These are phyloP conservation scores for Orbicella faveolata DNA, from an alignment of 64 coral and sea anemone genomes.

Conservation along the genomic window DNA sequence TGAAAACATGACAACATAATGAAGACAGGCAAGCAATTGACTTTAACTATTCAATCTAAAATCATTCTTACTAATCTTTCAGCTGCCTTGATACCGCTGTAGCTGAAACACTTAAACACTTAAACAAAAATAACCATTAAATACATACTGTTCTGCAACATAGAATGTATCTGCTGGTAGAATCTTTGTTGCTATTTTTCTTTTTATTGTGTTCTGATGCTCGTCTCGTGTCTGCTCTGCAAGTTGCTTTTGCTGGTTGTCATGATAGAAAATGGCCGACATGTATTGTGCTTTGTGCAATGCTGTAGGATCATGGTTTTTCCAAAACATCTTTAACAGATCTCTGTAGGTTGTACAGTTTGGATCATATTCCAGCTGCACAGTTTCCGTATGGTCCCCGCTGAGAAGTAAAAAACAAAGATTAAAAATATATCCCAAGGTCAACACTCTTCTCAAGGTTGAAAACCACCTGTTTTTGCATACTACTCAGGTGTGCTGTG, in stretches of 20 bases:
- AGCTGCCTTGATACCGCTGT: not conserved
- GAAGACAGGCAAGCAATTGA: too few relatives aligned
- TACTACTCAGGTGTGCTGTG: too few relatives aligned
- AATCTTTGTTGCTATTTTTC: constrained; percentile 85
- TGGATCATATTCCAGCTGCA: constrained; percentile 92
- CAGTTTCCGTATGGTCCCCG: constrained; percentile 95
- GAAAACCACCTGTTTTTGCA: too few relatives aligned
- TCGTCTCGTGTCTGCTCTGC: constrained; percentile 76
- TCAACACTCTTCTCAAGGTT: not conserved
- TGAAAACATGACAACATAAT: too few relatives aligned
- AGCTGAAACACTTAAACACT: not conserved
- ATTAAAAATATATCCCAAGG: not conserved
- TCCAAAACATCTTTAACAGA: constrained; percentile 84
- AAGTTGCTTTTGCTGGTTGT: constrained; percentile 78
- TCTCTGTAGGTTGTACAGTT: constrained; percentile 77
- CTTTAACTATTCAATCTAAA: too few relatives aligned
- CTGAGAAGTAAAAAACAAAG: constrained; percentile 30
- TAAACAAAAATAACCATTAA: not conserved
- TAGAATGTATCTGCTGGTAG: constrained; percentile 88
- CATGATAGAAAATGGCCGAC: constrained; percentile 97
- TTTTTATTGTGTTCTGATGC: constrained; percentile 65
- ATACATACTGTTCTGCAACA: constrained; percentile 95
- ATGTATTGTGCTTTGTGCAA: constrained; percentile 84
- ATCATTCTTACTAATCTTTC: too few relatives aligned
- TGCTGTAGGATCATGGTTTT: constrained; percentile 72